Evolutionary conservation across 1,140 invertebrate species (phyloP).

Genomic region (Papilio machaon): DNA sequence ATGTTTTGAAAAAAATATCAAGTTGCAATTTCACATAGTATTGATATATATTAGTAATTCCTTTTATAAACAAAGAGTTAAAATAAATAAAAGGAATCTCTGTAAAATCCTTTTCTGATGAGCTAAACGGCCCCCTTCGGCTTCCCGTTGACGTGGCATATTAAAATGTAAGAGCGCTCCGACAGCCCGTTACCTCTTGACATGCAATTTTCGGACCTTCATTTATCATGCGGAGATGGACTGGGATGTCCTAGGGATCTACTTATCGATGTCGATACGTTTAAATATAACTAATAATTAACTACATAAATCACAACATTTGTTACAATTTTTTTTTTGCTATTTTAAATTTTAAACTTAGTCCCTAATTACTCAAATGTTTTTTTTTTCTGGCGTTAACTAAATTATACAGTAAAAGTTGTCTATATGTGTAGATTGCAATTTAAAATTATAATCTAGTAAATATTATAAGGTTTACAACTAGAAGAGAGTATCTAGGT

Average conservation of each 20-base stretch:
- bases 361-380: too few species aligned
- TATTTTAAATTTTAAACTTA: too few species aligned
- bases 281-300: neutral
- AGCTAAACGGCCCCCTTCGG: conserved; percentile 56
- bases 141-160: conserved; percentile 61
- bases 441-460: too few species aligned
- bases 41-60: conserved; percentile 38
- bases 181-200: conserved; percentile 73
- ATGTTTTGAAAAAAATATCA: too few species aligned
- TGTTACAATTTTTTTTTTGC: neutral
- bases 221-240: conserved; percentile 65
- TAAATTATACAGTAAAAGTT: too few species aligned
- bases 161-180: conserved; percentile 69
- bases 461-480: too few species aligned
- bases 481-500: too few species aligned
- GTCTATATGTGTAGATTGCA: too few species aligned
- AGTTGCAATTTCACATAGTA: neutral
- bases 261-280: conserved; percentile 48
- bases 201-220: conserved; percentile 76
- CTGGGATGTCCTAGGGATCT: conserved; percentile 40
- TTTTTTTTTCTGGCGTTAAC: too few species aligned
- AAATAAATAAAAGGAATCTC: conserved; percentile 41
- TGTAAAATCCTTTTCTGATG: conserved; percentile 61
- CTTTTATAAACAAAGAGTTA: conserved; percentile 51
- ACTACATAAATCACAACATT: neutral